Percentiles rank a stretch among this genome's conserved stretches.
Evolutionary conservation across 2,797 vertebrate species (phyloP).

Genomic region (Coracias cyanogaster): DNA sequence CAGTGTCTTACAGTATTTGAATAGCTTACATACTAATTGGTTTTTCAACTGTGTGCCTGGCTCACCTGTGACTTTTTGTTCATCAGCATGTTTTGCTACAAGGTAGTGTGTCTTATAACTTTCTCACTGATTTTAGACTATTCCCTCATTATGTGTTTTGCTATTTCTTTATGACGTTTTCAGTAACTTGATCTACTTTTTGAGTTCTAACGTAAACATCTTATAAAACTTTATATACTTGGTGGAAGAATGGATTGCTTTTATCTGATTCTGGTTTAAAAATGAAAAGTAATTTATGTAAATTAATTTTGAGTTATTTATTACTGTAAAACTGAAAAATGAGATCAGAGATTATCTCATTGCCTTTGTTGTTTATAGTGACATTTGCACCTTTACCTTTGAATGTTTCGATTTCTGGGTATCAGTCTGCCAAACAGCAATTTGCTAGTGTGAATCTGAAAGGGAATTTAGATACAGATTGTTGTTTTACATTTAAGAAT

Average conservation of each 20-base stretch:
- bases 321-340: neutral
- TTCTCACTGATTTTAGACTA: neutral
- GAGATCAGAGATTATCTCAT: neutral
- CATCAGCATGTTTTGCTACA: constrained; percentile 77
- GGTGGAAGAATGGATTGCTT: neutral
- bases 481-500: neutral
- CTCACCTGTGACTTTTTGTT: constrained; percentile 72
- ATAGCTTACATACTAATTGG: constrained; percentile 71
- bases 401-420: neutral
- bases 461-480: neutral
- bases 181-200: neutral
- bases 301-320: neutral
- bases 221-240: neutral
- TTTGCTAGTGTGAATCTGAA: neutral
- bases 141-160: neutral
- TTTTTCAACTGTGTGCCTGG: constrained; percentile 58
- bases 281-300: neutral
- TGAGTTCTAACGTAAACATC: neutral
- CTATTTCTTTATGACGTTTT: neutral
- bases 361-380: neutral
- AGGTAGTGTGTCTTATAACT: constrained; percentile 58
- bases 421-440: neutral
- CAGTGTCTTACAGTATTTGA: constrained; percentile 68
- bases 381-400: neutral
- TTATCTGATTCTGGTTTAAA: neutral